Evolutionary conservation across 2,888 invertebrate species (phyloP), one percentile per base, ranked within the genome.

Genomic region (Saturnia pavonia): DNA sequence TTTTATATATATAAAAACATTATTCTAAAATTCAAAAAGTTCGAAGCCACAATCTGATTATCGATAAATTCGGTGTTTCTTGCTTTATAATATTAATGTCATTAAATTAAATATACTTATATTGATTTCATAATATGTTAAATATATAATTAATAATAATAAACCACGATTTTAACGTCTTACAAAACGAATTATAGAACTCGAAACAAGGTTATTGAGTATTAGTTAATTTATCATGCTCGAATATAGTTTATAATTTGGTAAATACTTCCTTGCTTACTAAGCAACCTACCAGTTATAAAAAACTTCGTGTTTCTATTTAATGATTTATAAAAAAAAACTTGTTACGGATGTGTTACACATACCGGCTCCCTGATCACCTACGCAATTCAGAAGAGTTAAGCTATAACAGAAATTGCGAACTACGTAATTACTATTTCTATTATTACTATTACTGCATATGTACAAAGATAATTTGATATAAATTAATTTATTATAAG

Each of bases 1-100:
- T 76, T 75, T 74, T 70, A 57, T 43, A 72, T 72, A 40, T 65
- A 66, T 65, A 63, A 65, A 67, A 68, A 51, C 51, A 25, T 25
- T 34, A 45, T 57, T 63, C 45, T 40, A 40, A 51, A 27, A 60
- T 60, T 27, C 27, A 27, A 27, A 60, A 14, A 14, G 6, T 12
- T 27, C 16, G 11, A 25, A 60, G 27, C 57, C 57, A 60, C 25
- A 27, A 27, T 60, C 25, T 14, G 14, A 0, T 60, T 60, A 60
- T 14, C 25, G 14, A 14, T 12, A 25, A 60, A 25, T 27, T 12
- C 27, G 19, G 6, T 51, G 4, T 27, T 14, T 4, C 57, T 60
- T 25, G 7, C 57, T 14, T 25, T 60, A 12, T 57, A 25, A 22
- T 3, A 16, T 3, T n/a, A n/a, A n/a, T n/a, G n/a, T 27, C 11